A percentile compares a stretch with the other conserved stretches of the same genome.
Evolutionary conservation across 2,888 invertebrate genomes (phyloP).

Genomic region (Lasioglossum figueresi): DNA sequence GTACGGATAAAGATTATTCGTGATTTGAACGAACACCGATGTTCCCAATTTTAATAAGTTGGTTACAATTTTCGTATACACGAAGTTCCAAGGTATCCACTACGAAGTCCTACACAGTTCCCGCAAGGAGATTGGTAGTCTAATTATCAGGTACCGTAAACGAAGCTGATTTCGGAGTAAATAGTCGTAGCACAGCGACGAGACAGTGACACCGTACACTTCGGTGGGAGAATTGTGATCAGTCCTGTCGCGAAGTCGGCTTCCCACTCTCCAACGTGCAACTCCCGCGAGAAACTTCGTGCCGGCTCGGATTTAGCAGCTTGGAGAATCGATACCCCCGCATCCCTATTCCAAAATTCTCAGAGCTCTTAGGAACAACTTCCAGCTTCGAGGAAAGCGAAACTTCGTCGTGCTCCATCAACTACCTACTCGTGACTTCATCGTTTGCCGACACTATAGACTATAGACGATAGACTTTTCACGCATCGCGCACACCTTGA

Average conservation of each 20-base stretch:
- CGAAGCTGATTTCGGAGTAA: neutral
- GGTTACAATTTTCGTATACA: neutral
- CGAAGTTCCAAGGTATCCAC: neutral
- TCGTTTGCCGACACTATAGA: neutral
- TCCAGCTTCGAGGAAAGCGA: neutral
- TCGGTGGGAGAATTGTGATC: neutral
- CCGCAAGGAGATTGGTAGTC: neutral
- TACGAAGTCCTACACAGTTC: neutral
- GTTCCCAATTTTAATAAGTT: too few relatives aligned
- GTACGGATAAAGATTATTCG: too few relatives aligned
- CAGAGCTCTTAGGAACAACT: neutral
- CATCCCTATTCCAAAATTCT: constrained; percentile 4
- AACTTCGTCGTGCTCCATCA: neutral
- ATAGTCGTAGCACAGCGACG: neutral
- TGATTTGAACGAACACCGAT: too few relatives aligned
- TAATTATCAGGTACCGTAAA: neutral
- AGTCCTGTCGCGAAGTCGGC: neutral
- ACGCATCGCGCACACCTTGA: neutral
- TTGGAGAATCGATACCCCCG: neutral
- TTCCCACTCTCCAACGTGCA: neutral
- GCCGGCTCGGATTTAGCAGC: neutral
- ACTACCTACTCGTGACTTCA: neutral
- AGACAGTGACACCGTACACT: neutral
- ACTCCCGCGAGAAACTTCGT: neutral
- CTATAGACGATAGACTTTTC: neutral